These are phyloP conservation scores for Patella caerulea DNA, from an alignment of 2,888 invertebrate genomes.

Conservation along the genomic window DNA sequence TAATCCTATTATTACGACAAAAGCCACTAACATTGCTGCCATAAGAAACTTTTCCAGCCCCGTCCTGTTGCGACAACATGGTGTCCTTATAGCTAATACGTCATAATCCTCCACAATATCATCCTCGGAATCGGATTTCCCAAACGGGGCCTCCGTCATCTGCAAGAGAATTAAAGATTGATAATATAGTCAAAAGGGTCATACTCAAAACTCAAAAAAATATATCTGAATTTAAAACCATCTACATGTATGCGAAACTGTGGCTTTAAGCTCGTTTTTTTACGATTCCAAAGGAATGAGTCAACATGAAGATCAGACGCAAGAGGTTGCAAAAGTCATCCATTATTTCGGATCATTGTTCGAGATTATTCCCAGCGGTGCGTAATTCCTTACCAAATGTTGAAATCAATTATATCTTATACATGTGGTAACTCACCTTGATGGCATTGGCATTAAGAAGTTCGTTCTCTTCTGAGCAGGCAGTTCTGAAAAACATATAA, in stretches of 20 bases:
- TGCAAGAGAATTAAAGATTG: constrained; percentile 32
- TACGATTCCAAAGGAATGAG: too few species aligned
- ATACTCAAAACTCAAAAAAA: not conserved
- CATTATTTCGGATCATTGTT: not conserved
- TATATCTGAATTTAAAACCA: not conserved
- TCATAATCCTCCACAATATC: constrained; percentile 62
- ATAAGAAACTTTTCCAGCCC: constrained; percentile 51
- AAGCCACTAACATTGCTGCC: constrained; percentile 46
- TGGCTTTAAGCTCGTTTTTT: too few species aligned
- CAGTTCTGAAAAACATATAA: constrained; percentile 37
- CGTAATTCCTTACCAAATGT: not conserved
- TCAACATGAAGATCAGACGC: not conserved
- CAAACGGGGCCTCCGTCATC: constrained; percentile 62
- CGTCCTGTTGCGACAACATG: constrained; percentile 50
- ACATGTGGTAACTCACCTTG: constrained; percentile 34
- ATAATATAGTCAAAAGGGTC: not conserved
- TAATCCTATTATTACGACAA: constrained; percentile 56
- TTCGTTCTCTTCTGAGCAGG: constrained; percentile 44
- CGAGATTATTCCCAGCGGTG: not conserved
- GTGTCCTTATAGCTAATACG: constrained; percentile 45
- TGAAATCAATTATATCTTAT: not conserved
- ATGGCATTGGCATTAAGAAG: constrained; percentile 39
- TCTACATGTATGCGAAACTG: not conserved
- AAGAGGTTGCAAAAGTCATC: not conserved
- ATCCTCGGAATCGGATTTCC: constrained; percentile 60